Conservation (phyloP, 2,888 invertebrate genomes). For the Drosophila vallismaia region DNA sequence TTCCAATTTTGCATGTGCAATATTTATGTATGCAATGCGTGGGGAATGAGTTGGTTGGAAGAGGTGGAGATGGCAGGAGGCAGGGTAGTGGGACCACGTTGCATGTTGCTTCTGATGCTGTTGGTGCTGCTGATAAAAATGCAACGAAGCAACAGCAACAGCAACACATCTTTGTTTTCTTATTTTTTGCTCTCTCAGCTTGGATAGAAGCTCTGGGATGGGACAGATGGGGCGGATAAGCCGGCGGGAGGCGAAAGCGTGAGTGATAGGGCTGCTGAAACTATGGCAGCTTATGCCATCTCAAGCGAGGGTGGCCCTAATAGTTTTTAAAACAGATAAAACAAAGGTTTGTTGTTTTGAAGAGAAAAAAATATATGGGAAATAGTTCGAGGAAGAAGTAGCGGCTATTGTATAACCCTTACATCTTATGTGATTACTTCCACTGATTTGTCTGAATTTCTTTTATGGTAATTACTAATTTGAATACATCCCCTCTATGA, state of each 20-base stretch:
- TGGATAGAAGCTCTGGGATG: neutral
- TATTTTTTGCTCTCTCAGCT: constrained; percentile 3
- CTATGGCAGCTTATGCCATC: constrained; percentile 57
- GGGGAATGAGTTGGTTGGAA: neutral
- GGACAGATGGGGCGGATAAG: constrained; percentile 30
- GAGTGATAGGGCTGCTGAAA: constrained; percentile 68
- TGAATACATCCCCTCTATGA: no score
- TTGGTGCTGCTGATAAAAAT: constrained; percentile 48
- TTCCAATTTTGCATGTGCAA: constrained; percentile 73
- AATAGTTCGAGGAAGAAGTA: neutral
- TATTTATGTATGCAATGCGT: constrained; percentile 62
- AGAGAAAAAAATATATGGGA: no score
- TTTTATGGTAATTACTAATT: no score
- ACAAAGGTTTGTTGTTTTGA: no score
- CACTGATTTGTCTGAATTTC: no score
- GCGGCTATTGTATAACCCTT: neutral
- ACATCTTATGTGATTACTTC: no score
- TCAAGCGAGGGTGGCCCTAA: constrained; percentile 20
- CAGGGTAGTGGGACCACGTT: constrained; percentile 1
- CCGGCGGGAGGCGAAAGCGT: constrained; percentile 52
- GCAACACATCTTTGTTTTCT: constrained; percentile 33
- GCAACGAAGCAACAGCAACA: constrained; percentile 32
- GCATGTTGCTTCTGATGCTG: constrained; percentile 12
- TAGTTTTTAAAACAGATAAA: neutral
- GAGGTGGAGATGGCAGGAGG: neutral